Evolutionary conservation across 2,797 vertebrate genomes (phyloP).

Genomic region (Sebastes kiyomatsui): DNA sequence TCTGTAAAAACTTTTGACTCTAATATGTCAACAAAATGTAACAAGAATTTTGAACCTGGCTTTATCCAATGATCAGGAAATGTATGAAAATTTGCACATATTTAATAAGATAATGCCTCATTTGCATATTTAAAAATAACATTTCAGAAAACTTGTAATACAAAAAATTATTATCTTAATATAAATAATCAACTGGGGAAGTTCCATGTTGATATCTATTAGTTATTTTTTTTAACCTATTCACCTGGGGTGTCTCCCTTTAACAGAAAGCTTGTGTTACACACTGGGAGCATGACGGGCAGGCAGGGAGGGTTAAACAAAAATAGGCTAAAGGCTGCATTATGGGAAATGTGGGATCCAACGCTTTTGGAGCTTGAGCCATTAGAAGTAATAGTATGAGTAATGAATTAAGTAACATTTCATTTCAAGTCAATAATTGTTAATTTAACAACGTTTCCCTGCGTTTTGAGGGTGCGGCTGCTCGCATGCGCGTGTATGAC

Average conservation of each 20-base stretch:
- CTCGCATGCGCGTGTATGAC: background rate
- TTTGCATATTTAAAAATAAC: too few species aligned
- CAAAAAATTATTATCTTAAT: too few species aligned
- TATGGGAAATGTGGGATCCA: background rate
- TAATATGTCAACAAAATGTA: too few species aligned
- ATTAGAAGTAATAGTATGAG: background rate
- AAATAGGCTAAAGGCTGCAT: background rate
- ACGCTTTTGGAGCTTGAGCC: background rate
- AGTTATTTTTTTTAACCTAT: too few species aligned
- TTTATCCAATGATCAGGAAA: accelerated
- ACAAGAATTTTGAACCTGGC: accelerated
- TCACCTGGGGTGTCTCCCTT: too few species aligned
- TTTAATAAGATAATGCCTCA: too few species aligned
- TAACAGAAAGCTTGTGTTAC: background rate
- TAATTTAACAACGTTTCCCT: background rate
- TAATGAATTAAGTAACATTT: background rate
- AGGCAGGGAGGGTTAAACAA: background rate
- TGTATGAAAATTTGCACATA: too few species aligned
- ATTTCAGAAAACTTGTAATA: too few species aligned
- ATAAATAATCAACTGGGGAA: too few species aligned
- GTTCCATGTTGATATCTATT: too few species aligned
- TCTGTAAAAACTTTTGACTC: accelerated
- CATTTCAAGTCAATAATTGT: background rate
- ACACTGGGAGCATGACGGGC: background rate
- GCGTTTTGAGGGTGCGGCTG: background rate